Percentiles rank a stretch among this genome's conserved stretches.
Conservation (phyloP, 2,113 vertebrate species). For the Struthidea cinerea region DNA sequence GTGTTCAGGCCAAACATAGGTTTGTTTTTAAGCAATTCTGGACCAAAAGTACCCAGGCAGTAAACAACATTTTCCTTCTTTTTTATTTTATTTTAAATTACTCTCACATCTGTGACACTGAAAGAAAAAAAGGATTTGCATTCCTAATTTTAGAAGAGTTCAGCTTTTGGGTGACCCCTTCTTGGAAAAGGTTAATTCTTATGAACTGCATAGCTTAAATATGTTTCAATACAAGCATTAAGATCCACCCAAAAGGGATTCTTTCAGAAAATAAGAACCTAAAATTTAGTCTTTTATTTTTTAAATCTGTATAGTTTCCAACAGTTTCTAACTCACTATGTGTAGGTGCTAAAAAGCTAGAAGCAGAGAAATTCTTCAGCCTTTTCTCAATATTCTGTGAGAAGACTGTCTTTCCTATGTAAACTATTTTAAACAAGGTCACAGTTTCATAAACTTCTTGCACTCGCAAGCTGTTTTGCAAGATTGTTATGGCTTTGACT, state of each 20-base stretch:
- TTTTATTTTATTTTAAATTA: neutral
- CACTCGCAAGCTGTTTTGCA: too few relatives aligned
- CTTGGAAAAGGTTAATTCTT: neutral
- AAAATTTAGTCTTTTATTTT: neutral
- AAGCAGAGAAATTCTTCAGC: too few relatives aligned
- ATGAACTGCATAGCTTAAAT: neutral
- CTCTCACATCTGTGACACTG: neutral
- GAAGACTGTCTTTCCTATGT: too few relatives aligned
- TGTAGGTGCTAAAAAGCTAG: too few relatives aligned
- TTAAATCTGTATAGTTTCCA: neutral
- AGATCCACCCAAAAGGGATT: neutral
- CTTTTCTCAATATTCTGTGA: too few relatives aligned
- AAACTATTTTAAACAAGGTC: too few relatives aligned
- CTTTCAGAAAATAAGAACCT: neutral
- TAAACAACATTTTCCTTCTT: neutral
- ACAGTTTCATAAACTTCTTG: too few relatives aligned
- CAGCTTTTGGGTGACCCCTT: neutral
- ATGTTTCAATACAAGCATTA: neutral
- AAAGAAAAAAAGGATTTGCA: neutral
- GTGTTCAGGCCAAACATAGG: neutral
- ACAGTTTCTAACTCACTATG: neutral
- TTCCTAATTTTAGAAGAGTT: conserved; percentile 13
- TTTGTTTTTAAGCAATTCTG: neutral
- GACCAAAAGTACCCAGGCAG: neutral
- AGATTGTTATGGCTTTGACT: too few relatives aligned